phyloP scores from a whole-genome alignment of 2,888 invertebrate species.

The Chelonus formosanus region DNA sequence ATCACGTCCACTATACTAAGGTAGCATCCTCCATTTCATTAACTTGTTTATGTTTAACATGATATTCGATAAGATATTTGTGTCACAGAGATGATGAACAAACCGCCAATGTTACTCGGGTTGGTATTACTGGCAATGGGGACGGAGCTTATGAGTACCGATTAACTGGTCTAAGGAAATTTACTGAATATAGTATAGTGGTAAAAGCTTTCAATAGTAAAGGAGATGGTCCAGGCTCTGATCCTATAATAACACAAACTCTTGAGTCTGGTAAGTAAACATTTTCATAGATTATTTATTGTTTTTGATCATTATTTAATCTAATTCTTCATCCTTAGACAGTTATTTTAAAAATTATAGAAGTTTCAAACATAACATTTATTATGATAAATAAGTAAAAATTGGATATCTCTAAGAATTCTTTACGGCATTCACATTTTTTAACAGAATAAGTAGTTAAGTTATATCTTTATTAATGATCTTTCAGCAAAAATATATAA shows the following conservation, averaged over 20 bases:
- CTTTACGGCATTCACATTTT: no score
- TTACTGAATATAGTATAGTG: slow-evolving; percentile 81
- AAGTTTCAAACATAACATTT: no score
- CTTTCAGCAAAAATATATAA: no score
- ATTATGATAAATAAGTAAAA: no score
- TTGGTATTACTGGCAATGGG: slow-evolving; percentile 64
- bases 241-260: slow-evolving; percentile 80
- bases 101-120: slow-evolving; percentile 55
- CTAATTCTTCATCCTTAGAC: no score
- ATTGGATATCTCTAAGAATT: no score
- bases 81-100: slow-evolving; percentile 52
- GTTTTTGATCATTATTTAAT: no score
- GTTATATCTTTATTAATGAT: no score
- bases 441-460: no score
- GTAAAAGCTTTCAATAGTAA: slow-evolving; percentile 88
- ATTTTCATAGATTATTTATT: no score
- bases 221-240: slow-evolving; percentile 85
- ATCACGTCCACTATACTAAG: slow-evolving; percentile 65
- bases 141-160: slow-evolving; percentile 67
- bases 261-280: slow-evolving; percentile 78
- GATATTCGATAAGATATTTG: slow-evolving; percentile 13
- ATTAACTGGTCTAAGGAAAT: slow-evolving; percentile 78
- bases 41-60: neutral
- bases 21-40: slow-evolving; percentile 43
- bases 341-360: no score